Percentiles rank a stretch among this genome's conserved stretches.
phyloP scores from a whole-genome alignment of 1,140 invertebrate species.

The Drosophila azteca region DNA sequence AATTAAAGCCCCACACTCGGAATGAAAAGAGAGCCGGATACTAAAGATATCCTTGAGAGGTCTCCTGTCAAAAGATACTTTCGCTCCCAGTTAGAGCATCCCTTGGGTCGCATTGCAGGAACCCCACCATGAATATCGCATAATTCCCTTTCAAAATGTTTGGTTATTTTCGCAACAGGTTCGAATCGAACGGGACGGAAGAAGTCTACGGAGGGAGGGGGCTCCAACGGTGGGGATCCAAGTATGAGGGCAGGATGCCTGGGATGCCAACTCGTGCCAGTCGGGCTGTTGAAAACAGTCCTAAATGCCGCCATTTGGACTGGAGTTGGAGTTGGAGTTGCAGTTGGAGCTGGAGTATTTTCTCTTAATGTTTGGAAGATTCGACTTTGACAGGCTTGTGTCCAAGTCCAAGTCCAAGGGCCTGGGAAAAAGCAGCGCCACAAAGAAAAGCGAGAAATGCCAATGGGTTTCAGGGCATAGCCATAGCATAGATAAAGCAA shows the following conservation, averaged over 20 bases:
- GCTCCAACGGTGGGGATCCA: no score
- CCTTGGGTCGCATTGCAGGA: background rate
- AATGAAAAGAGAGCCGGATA: no score
- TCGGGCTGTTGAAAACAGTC: slow-evolving; percentile 35
- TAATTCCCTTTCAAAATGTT: slow-evolving; percentile 36
- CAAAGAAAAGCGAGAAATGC: slow-evolving; percentile 6
- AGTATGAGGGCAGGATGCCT: slow-evolving; percentile 40
- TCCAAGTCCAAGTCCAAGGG: slow-evolving; percentile 13
- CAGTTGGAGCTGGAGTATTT: slow-evolving; percentile 16
- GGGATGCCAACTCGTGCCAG: slow-evolving; percentile 65
- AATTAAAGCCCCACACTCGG: no score
- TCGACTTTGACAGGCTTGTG: slow-evolving; percentile 5
- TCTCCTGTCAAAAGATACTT: no score
- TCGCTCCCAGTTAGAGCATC: slow-evolving; percentile 4
- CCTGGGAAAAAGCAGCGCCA: slow-evolving; percentile 62
- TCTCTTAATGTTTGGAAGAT: slow-evolving; percentile 14
- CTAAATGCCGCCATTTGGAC: slow-evolving; percentile 32
- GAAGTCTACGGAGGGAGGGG: background rate
- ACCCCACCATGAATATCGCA: background rate
- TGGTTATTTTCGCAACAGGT: slow-evolving; percentile 53
- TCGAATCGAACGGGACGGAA: slow-evolving; percentile 7
- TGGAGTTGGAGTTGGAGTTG: slow-evolving; percentile 14
- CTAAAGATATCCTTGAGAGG: no score
- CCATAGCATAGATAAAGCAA: slow-evolving; percentile 69
- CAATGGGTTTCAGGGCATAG: slow-evolving; percentile 15